phyloP scores from a whole-genome alignment of 2,888 invertebrate species.

The Agonopterix arenella region DNA sequence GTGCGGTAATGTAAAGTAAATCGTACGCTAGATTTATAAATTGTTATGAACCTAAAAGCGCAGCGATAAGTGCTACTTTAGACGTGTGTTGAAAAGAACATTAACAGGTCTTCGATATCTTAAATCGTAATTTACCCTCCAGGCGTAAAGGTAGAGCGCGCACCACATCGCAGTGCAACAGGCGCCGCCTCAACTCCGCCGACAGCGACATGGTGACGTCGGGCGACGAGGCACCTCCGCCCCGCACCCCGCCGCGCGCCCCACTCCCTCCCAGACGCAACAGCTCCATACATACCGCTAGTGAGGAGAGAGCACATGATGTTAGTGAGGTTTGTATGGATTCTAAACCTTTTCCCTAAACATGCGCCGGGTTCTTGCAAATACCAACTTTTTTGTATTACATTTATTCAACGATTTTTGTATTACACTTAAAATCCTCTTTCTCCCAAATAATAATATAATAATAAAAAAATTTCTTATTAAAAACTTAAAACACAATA shows the following conservation, averaged over 20 bases:
- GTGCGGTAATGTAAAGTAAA: no score
- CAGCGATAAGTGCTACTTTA: no score
- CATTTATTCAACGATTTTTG: background rate
- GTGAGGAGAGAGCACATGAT: background rate
- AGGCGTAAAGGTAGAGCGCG: constrained; percentile 82
- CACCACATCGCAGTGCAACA: constrained; percentile 77
- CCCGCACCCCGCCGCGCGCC: constrained; percentile 62
- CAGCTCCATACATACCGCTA: constrained; percentile 16
- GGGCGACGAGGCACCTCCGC: constrained; percentile 79
- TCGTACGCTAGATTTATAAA: no score
- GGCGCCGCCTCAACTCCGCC: constrained; percentile 85
- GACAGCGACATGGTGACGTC: constrained; percentile 86
- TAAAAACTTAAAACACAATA: no score
- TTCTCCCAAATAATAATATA: no score
- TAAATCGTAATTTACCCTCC: background rate
- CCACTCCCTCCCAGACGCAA: constrained; percentile 23
- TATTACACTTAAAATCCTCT: background rate
- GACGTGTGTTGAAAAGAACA: no score
- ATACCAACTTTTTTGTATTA: background rate
- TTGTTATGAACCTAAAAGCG: no score
- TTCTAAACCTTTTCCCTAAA: no score
- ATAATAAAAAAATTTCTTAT: no score
- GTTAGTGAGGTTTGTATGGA: constrained; percentile 3
- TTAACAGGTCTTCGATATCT: no score
- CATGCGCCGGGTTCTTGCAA: no score